Evolutionary conservation across 2,113 vertebrate genomes (phyloP).

Genomic region (Erythrolamprus reginae): DNA sequence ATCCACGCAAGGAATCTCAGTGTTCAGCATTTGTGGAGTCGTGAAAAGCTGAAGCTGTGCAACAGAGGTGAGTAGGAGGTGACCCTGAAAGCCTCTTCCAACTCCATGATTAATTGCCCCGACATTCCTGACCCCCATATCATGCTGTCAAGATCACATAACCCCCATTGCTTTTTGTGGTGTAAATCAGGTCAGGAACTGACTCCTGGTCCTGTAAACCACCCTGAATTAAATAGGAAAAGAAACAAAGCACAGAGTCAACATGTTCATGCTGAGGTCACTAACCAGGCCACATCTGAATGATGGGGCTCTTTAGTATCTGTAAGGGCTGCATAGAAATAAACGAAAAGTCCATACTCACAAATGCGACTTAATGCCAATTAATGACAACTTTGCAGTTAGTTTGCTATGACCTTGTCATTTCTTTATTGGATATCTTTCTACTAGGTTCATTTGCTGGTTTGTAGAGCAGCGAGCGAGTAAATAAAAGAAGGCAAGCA

Average conservation of each 20-base stretch:
- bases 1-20: constrained; percentile 6
- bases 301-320: background rate
- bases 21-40: constrained; percentile 2
- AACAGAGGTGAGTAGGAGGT: background rate
- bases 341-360: background rate
- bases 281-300: background rate
- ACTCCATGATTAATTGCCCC: constrained; percentile 26
- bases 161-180: background rate
- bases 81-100: constrained; percentile 11
- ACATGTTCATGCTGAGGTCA: background rate
- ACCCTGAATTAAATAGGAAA: constrained; percentile 2
- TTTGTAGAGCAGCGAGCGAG: background rate
- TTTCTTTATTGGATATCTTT: background rate
- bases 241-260: constrained; percentile 1
- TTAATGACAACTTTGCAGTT: background rate
- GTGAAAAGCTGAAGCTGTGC: background rate
- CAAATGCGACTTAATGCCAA: background rate
- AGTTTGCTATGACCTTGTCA: background rate
- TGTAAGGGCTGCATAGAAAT: background rate
- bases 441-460: background rate
- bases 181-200: constrained; percentile 1
- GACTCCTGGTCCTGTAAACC: background rate
- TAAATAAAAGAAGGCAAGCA: background rate
- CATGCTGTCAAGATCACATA: background rate
- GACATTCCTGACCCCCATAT: constrained; percentile 12